phyloP scores from a whole-genome alignment of 2,113 vertebrate genomes.

The Grallaria varia region DNA sequence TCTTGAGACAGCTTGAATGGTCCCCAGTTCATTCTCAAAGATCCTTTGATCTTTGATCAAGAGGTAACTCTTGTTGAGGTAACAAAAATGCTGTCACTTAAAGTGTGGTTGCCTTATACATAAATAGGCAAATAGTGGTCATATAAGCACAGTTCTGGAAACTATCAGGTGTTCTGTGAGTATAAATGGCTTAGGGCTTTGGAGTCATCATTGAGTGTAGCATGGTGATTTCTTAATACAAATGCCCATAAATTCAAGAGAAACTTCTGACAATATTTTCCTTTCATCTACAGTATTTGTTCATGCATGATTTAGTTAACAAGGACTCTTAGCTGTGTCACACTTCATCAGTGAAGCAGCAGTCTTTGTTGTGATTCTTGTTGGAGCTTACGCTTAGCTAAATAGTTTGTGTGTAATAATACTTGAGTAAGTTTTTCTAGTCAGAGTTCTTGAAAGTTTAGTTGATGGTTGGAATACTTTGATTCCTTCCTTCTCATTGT shows the following conservation, averaged over 20 bases:
- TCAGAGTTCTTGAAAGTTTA: background rate
- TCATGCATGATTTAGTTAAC: background rate
- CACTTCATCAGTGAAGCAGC: rapidly evolving
- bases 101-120: background rate
- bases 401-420: background rate
- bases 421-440: background rate
- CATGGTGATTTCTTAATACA: background rate
- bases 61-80: background rate
- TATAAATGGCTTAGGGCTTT: background rate
- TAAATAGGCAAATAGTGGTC: background rate
- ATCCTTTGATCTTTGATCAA: too few species aligned
- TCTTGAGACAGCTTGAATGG: background rate
- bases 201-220: background rate
- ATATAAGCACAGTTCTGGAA: background rate
- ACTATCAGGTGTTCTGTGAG: background rate
- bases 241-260: background rate
- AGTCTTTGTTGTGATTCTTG: background rate
- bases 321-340: background rate
- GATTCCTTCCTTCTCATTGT: background rate
- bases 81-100: background rate
- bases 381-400: background rate
- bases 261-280: background rate
- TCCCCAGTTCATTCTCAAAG: background rate
- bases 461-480: background rate
- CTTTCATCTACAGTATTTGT: background rate